Conservation (phyloP, 2,797 vertebrate species). For the Etheostoma nigrum region DNA sequence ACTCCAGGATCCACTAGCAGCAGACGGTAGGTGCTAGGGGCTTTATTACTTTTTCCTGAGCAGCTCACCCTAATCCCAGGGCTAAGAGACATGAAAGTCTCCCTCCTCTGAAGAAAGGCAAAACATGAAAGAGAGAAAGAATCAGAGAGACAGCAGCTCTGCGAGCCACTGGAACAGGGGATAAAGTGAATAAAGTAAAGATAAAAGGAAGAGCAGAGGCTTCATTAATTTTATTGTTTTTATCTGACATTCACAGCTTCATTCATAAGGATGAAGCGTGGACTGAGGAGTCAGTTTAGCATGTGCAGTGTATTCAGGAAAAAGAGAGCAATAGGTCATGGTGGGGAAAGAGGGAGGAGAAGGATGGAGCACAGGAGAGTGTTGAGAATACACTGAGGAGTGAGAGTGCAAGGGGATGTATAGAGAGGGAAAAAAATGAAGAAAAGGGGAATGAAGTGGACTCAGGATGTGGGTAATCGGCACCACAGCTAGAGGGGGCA, state of each 20-base stretch:
- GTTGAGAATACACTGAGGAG: slow-evolving; percentile 47
- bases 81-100: slow-evolving; percentile 80
- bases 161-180: slow-evolving; percentile 54
- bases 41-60: slow-evolving; percentile 76
- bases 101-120: slow-evolving; percentile 61
- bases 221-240: slow-evolving; percentile 75
- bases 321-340: slow-evolving; percentile 55
- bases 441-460: slow-evolving; percentile 64
- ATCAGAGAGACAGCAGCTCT: slow-evolving; percentile 69
- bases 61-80: slow-evolving; percentile 75
- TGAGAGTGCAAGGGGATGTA: slow-evolving; percentile 50
- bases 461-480: slow-evolving; percentile 81
- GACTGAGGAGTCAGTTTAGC: slow-evolving; percentile 29
- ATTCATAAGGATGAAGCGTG: slow-evolving; percentile 57
- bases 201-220: slow-evolving; percentile 65
- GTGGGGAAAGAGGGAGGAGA: slow-evolving; percentile 27
- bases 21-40: slow-evolving; percentile 68
- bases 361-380: slow-evolving; percentile 24
- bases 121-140: slow-evolving; percentile 74
- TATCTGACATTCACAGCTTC: slow-evolving; percentile 65
- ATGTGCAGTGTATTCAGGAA: slow-evolving; percentile 32
- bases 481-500: slow-evolving; percentile 69
- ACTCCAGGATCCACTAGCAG: slow-evolving; percentile 70
- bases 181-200: slow-evolving; percentile 65
- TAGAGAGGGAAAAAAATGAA: slow-evolving; percentile 31